Evolutionary conservation across 2,888 invertebrate genomes (phyloP), one percentile per base, ranked within the genome.

Genomic region (Dolomedes plantarius): DNA sequence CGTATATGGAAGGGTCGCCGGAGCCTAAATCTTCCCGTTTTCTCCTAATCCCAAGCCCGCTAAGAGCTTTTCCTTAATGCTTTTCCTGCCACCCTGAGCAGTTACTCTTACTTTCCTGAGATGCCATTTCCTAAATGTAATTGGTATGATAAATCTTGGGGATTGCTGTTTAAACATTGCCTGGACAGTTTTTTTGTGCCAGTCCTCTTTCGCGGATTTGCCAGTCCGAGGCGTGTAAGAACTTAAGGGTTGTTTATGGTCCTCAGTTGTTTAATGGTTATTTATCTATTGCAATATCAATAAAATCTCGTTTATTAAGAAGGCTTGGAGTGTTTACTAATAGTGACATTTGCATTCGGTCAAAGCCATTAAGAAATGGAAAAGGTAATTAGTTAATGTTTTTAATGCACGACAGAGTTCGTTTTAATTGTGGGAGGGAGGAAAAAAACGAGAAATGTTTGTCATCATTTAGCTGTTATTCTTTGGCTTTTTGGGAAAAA

Each of bases 11-110:
- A 71, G 82, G 82, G 82, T 85, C 83, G 77, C 77, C 67, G 29
- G 67, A 73, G 77, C 73, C 83, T 85, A 85, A 85, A 85, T 85
- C 83, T 85, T 85, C 83, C 83, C 67, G 65, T 85, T 85, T 77
- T 77, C 73, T 65, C 83, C 67, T 73, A 85, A 73, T 73, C 83
- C 83, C 68, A 31, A 67, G 77, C 73, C 83, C 77, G 83, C 83
- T 85, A 85, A 85, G 83, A 85, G 83, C 83, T 85, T 85, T 85
- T 77, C 83, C 83, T 85, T 85, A 85, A 85, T 85, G 83, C 83
- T 68, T 85, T 85, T 85, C 83, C 83, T 85, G 83, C 83, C 83
- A 77, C 82, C 76, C 76, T 39, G 31, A 72, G 77, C 83, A 85
- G 77, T 85, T 85, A 85, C 83, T 77, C 83, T 77, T 77, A 85